A percentile compares a stretch with the other conserved stretches of the same genome.
Conservation (phyloP, 2,113 vertebrate genomes). For the Phoenicopterus ruber region DNA sequence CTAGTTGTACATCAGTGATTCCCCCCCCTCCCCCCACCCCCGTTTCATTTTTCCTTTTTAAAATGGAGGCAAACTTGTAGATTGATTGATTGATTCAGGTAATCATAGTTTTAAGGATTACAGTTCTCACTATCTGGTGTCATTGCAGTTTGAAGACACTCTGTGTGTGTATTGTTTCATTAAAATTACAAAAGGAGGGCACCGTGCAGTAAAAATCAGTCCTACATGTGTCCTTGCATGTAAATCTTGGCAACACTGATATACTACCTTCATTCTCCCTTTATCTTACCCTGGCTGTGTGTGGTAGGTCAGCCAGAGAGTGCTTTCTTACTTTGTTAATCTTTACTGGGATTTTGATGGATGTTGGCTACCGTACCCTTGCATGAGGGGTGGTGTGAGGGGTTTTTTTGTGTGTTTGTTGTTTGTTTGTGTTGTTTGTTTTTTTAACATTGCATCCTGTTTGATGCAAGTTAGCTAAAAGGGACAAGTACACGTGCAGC, state of each 20-base stretch:
- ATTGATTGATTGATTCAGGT: not conserved
- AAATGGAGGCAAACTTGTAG: not conserved
- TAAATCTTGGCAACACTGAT: too few relatives aligned
- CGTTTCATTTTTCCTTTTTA: not conserved
- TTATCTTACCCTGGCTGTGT: not conserved
- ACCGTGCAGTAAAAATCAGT: not conserved
- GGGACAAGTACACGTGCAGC: fast-evolving
- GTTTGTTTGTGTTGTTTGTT: not conserved
- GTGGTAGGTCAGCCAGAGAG: not conserved
- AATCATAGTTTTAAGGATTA: not conserved
- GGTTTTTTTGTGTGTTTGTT: too few relatives aligned
- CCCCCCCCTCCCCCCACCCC: too few relatives aligned
- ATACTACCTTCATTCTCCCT: not conserved
- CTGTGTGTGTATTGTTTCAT: not conserved
- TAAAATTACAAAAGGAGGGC: not conserved
- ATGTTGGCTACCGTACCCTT: not conserved
- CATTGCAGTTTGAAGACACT: not conserved
- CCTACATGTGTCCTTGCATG: fast-evolving
- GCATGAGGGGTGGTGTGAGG: not conserved
- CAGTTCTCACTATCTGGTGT: not conserved
- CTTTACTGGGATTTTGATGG: not conserved
- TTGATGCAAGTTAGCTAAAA: not conserved
- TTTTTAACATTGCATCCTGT: not conserved
- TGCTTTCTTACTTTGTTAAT: too few relatives aligned
- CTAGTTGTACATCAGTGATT: not conserved